Percentiles rank a stretch among this genome's conserved stretches.
Conservation (phyloP, 2,888 invertebrate genomes). For the Aplocera efformata region DNA sequence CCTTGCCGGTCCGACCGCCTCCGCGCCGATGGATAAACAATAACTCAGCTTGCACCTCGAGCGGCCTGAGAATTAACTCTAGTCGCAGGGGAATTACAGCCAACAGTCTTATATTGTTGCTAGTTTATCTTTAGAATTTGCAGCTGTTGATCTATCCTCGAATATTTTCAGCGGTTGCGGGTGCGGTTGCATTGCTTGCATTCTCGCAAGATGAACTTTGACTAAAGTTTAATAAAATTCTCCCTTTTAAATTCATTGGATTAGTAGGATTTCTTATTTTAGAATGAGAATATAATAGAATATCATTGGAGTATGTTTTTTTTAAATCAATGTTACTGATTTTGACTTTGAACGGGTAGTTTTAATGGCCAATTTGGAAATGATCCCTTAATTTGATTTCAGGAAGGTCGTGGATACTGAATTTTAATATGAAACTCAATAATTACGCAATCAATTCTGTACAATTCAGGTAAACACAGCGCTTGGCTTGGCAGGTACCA, state of each 20-base stretch:
- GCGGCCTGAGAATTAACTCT: conserved; percentile 33
- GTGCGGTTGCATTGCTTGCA: conserved; percentile 17
- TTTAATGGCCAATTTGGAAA: too few relatives aligned
- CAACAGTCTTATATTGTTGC: conserved; percentile 23
- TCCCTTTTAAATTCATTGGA: conserved; percentile 20
- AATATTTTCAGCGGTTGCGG: conserved; percentile 19
- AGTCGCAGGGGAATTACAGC: conserved; percentile 27
- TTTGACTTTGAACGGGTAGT: too few relatives aligned
- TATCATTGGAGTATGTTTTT: too few relatives aligned
- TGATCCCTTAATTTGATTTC: too few relatives aligned
- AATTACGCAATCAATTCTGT: too few relatives aligned
- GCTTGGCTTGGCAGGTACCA: too few relatives aligned
- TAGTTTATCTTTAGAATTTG: conserved; percentile 24
- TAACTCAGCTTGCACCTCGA: conserved; percentile 43
- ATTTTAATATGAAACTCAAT: too few relatives aligned
- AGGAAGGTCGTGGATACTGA: too few relatives aligned
- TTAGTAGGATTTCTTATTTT: conserved; percentile 6
- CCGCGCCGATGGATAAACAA: conserved; percentile 41
- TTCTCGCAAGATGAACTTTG: conserved; percentile 18
- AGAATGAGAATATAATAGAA: conserved; percentile 2
- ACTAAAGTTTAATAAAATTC: conserved; percentile 19
- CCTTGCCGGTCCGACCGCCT: conserved; percentile 21
- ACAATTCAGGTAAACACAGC: too few relatives aligned
- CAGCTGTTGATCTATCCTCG: conserved; percentile 17
- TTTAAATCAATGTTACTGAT: too few relatives aligned